Conservation (phyloP, 2,113 vertebrate species). For the Lucifuga dentata region DNA sequence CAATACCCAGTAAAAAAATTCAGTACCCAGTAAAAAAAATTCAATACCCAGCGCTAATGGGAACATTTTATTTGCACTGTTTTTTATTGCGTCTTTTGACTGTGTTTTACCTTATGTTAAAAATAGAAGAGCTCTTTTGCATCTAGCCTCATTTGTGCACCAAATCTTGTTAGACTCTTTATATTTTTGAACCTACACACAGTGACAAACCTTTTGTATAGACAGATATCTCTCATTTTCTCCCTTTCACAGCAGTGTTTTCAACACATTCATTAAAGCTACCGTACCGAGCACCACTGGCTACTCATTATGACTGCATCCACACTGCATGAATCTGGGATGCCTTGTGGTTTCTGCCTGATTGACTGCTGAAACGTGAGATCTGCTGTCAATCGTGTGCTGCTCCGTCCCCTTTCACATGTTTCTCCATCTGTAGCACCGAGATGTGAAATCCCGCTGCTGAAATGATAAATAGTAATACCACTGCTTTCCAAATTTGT, state of each 20-base stretch:
- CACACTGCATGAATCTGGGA: slow-evolving; percentile 1
- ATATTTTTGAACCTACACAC: not conserved
- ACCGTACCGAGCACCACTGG: slow-evolving; percentile 4
- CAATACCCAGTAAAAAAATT: too few relatives aligned
- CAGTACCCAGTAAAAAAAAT: too few relatives aligned
- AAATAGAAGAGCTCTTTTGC: not conserved
- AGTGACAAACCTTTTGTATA: slow-evolving; percentile 16
- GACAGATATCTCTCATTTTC: slow-evolving; percentile 8
- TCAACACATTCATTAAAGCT: slow-evolving; percentile 29
- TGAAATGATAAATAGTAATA: not conserved
- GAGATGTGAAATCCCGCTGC: not conserved
- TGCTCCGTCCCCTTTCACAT: not conserved
- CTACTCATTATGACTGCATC: slow-evolving; percentile 24
- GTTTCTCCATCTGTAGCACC: not conserved
- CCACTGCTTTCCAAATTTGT: not conserved
- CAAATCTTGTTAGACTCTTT: not conserved
- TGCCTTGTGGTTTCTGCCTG: slow-evolving; percentile 40
- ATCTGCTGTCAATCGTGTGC: slow-evolving; percentile 39
- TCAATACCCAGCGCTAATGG: too few relatives aligned
- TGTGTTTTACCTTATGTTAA: too few relatives aligned
- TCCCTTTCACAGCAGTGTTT: slow-evolving; percentile 25
- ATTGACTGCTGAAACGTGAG: slow-evolving; percentile 26
- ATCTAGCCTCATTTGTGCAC: not conserved
- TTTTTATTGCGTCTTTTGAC: too few relatives aligned
- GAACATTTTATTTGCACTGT: too few relatives aligned